phyloP scores from a whole-genome alignment of 2,797 vertebrate species.

The Enteromius radiatus region DNA sequence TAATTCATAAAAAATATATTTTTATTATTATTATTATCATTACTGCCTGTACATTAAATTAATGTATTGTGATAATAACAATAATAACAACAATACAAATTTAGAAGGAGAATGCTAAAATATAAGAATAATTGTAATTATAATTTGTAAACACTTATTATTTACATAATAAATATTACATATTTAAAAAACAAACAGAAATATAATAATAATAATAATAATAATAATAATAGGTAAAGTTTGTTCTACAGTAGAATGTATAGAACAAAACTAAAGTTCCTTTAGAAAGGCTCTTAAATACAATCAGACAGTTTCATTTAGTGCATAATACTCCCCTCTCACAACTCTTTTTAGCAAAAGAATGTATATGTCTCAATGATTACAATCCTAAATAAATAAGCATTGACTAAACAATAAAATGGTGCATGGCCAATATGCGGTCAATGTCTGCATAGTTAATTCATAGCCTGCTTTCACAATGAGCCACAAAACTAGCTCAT shows the following conservation, averaged over 20 bases:
- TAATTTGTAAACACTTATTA: too few species aligned
- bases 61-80: too few species aligned
- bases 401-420: slow-evolving; percentile 15
- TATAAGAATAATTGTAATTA: too few species aligned
- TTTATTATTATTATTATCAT: too few species aligned
- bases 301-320: not conserved
- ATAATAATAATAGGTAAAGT: not conserved
- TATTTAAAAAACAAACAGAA: too few species aligned
- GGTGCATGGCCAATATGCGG: not conserved
- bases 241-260: not conserved
- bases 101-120: too few species aligned
- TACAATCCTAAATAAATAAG: slow-evolving; percentile 6
- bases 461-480: slow-evolving; percentile 24
- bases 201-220: too few species aligned
- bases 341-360: not conserved
- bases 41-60: too few species aligned
- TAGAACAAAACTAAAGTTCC: not conserved
- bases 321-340: not conserved
- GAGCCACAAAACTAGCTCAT: slow-evolving; percentile 39
- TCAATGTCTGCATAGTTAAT: slow-evolving; percentile 31
- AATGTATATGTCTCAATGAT: not conserved
- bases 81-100: too few species aligned
- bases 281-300: not conserved
- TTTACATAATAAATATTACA: too few species aligned
- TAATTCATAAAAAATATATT: not conserved